Base-by-base conservation (phyloP, 2,113 vertebrate species). In the Nothocercus julius region DNA sequence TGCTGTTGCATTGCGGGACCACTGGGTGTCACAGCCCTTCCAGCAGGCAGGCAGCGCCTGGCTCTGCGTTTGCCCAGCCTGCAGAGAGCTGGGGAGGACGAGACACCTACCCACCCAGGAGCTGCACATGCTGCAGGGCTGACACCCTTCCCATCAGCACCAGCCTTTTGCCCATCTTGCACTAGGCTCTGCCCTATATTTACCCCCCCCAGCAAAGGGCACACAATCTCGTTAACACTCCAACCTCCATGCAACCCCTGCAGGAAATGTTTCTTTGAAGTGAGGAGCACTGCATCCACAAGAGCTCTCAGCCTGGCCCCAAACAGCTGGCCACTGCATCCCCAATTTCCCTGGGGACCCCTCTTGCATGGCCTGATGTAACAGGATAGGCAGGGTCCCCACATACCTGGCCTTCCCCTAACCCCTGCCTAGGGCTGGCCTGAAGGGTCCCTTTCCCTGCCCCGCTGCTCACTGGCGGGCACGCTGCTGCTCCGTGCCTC, bases 21-120 rank as follows among this genome's bases (percentile, higher is more conserved):
- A 85, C 91, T 85, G 70, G 93, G 54, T 95, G 95, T 93, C 94
- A 94, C 89, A 97, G 93, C 66, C 74, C 34, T 92, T 61, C 66
- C 75, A 73, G 42, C 27, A 32, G 0, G 10, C 62, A 36, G 54
- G 38, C 44, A 90, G 42, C 7, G 2, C 5, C 11, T 27, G 14
- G 4, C 5, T 32, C 34, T 14, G 22, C 61, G 56, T 78, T 11
- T 42, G 7, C 45, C 68, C 42, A 67, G 27, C 14, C 85, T 27
- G 25, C 12, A 5, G 15, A 28, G 67, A 32, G 21, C n/a, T 54
- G 70, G 36, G 24, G 5, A 85, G 21, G 15, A 59, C 9, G 10
- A 22, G 42, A 59, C 7, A 25, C 3, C 14, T 12, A 11, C 34
- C 14, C 18, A 11, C 34, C 28, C 68, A 67, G 45, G 8, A 89